phyloP scores from a whole-genome alignment of 2,113 vertebrate species.

The Butorides virescens region DNA sequence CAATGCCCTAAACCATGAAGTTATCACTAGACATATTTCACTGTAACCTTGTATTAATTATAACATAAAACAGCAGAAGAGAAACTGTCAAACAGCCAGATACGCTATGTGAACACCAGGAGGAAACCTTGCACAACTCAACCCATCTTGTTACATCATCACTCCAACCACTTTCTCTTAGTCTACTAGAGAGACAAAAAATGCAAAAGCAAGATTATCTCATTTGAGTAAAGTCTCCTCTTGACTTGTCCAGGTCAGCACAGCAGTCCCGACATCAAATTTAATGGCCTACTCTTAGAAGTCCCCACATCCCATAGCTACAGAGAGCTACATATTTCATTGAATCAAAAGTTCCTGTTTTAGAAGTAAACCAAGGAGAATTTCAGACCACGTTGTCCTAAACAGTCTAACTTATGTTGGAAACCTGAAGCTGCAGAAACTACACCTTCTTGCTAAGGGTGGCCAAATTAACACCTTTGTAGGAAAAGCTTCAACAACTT shows the following conservation, averaged over 20 bases:
- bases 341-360: background rate
- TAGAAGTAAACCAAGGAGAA: background rate
- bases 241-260: background rate
- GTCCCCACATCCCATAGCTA: background rate
- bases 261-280: background rate
- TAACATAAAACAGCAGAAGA: background rate
- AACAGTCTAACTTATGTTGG: background rate
- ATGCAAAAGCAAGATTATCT: background rate
- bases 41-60: background rate
- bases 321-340: background rate
- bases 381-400: background rate
- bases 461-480: background rate
- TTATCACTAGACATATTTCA: background rate
- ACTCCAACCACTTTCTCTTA: background rate
- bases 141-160: background rate
- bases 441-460: background rate
- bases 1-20: background rate
- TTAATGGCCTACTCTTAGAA: background rate
- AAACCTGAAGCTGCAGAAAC: background rate
- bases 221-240: background rate
- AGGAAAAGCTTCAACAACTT: background rate
- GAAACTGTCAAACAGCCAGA: background rate
- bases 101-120: background rate
- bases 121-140: background rate
- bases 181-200: background rate